These are phyloP conservation scores for Beaufortia kweichowensis DNA, from an alignment of 2,113 vertebrate genomes.

Conservation along the genomic window DNA sequence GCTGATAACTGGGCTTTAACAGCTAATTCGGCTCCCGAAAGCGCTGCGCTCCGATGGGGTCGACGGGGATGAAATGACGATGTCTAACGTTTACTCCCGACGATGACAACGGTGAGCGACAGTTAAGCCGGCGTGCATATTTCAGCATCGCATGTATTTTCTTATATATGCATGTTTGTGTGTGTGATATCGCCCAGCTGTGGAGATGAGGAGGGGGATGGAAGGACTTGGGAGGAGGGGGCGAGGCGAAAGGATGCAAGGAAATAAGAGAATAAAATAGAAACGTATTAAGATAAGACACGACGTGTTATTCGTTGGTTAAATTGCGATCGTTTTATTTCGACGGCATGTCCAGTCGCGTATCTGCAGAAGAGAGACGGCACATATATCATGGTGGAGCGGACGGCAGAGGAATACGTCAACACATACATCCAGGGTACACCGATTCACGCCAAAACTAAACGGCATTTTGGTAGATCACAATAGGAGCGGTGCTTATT, in stretches of 20 bases:
- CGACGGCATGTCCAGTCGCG: constrained; percentile 42
- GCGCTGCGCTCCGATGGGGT: constrained; percentile 67
- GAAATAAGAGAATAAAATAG: constrained; percentile 31
- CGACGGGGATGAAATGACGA: constrained; percentile 58
- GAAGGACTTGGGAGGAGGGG: constrained; percentile 38
- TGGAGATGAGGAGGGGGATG: constrained; percentile 63
- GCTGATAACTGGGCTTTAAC: constrained; percentile 69
- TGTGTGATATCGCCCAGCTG: constrained; percentile 68
- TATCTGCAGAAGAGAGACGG: constrained; percentile 32
- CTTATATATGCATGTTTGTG: constrained; percentile 44
- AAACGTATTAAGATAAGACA: constrained; percentile 11
- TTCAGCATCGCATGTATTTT: constrained; percentile 36
- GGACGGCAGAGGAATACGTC: constrained; percentile 38
- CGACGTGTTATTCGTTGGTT: constrained; percentile 45
- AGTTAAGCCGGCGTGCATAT: constrained; percentile 62
- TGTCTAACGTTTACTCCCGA: constrained; percentile 54
- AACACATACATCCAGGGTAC: constrained; percentile 36
- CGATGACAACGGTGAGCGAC: constrained; percentile 72
- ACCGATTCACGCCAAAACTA: background rate
- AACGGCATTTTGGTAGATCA: background rate
- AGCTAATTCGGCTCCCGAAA: constrained; percentile 64
- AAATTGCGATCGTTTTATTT: constrained; percentile 22
- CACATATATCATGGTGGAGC: constrained; percentile 25
- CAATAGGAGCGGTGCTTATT: constrained; percentile 8
- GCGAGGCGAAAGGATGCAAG: constrained; percentile 40